phyloP scores from a whole-genome alignment of 2,113 vertebrate species.

The Poecilia latipinna region DNA sequence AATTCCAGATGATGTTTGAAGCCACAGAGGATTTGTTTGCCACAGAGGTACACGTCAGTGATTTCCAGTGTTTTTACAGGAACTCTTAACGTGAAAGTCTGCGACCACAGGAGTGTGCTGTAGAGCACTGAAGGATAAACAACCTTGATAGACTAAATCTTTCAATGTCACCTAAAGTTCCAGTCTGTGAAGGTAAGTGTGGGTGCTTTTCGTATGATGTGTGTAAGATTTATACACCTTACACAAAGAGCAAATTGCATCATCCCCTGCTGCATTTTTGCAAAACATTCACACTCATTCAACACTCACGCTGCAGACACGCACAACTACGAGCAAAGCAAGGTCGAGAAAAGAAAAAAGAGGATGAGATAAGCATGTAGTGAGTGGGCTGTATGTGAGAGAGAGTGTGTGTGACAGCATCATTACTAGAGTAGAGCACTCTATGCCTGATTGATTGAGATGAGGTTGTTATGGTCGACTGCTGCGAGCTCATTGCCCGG shows the following conservation, averaged over 20 bases:
- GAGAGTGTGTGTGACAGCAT: slow-evolving; percentile 57
- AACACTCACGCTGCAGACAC: slow-evolving; percentile 14
- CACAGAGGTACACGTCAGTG: background rate
- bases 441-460: slow-evolving; percentile 66
- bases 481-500: slow-evolving; percentile 62
- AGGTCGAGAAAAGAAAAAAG: slow-evolving; percentile 61
- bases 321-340: slow-evolving; percentile 36
- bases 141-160: slow-evolving; percentile 7
- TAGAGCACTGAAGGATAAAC: slow-evolving; percentile 10
- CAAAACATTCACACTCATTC: slow-evolving; percentile 43
- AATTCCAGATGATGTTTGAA: background rate
- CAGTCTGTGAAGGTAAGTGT: background rate
- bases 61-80: background rate
- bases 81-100: background rate
- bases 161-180: slow-evolving; percentile 1
- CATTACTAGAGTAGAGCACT: slow-evolving; percentile 69
- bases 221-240: slow-evolving; percentile 22
- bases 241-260: slow-evolving; percentile 35
- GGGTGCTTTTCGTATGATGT: background rate
- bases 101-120: slow-evolving; percentile 42
- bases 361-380: slow-evolving; percentile 44
- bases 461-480: slow-evolving; percentile 57
- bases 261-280: slow-evolving; percentile 25
- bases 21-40: background rate
- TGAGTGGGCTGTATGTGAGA: slow-evolving; percentile 8